Evolutionary conservation across 2,888 invertebrate species (phyloP).

Genomic region (Pseudococcus jackbeardsleyi): DNA sequence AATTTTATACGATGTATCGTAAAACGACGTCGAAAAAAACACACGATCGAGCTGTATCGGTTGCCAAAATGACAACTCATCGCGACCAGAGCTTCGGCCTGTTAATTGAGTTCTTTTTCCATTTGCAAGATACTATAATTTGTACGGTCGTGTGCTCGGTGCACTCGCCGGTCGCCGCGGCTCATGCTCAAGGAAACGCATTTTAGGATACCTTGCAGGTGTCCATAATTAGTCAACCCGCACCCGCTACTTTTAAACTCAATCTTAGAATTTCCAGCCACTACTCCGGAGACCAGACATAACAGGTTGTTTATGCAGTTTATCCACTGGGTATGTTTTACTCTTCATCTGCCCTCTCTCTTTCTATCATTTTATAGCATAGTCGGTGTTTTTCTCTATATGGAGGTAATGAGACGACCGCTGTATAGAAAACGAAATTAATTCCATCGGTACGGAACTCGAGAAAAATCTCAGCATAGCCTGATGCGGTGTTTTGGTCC

Average conservation of each 20-base stretch:
- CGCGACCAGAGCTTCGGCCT: background rate
- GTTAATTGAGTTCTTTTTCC: slow-evolving; percentile 9
- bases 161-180: background rate
- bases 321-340: background rate
- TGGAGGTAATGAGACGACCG: slow-evolving; percentile 7
- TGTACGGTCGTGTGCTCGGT: background rate
- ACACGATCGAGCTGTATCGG: background rate
- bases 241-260: slow-evolving; percentile 22
- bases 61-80: background rate
- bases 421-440: slow-evolving; percentile 19
- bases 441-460: background rate
- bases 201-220: slow-evolving; percentile 45
- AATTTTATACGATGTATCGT: slow-evolving; percentile 3
- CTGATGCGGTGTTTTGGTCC: too few relatives aligned
- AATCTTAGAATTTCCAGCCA: slow-evolving; percentile 31
- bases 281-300: background rate
- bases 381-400: background rate
- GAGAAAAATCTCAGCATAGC: background rate
- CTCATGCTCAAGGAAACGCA: background rate
- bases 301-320: slow-evolving; percentile 36
- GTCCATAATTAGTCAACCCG: slow-evolving; percentile 38
- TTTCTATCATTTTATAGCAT: background rate
- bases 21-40: background rate
- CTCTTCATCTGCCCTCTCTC: background rate
- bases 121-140: background rate